These are phyloP conservation scores for Lacanobia oleracea DNA, from an alignment of 2,888 invertebrate genomes.

Conservation along the genomic window DNA sequence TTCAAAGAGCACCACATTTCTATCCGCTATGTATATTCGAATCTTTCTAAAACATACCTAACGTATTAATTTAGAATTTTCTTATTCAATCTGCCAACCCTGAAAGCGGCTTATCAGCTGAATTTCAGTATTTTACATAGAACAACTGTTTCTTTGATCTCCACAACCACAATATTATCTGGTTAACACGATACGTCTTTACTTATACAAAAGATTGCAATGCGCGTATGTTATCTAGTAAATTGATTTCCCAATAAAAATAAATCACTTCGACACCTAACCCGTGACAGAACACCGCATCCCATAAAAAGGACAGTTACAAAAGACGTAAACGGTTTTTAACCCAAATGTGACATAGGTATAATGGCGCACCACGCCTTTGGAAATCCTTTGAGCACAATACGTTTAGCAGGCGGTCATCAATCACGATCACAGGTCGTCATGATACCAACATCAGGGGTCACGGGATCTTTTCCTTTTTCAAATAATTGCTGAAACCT, in stretches of 20 bases:
- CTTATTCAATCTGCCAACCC: too few relatives aligned
- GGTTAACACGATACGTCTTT: too few relatives aligned
- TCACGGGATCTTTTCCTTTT: slow-evolving; percentile 15
- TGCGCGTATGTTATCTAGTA: not conserved
- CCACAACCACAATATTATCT: too few relatives aligned
- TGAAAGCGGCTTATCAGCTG: too few relatives aligned
- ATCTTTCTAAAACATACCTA: not conserved
- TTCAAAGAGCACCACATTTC: not conserved
- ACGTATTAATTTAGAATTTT: too few relatives aligned
- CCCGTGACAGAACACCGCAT: slow-evolving; percentile 24
- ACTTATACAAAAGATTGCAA: not conserved
- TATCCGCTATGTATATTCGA: not conserved
- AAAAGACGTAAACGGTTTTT: slow-evolving; percentile 51
- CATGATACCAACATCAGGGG: slow-evolving; percentile 43
- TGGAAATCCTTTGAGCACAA: slow-evolving; percentile 55
- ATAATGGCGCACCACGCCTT: slow-evolving; percentile 51
- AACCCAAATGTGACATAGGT: slow-evolving; percentile 52
- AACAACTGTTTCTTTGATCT: too few relatives aligned
- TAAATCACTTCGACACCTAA: slow-evolving; percentile 29
- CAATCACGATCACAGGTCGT: slow-evolving; percentile 57
- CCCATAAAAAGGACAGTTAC: slow-evolving; percentile 41
- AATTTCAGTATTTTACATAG: too few relatives aligned
- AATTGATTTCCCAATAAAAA: slow-evolving; percentile 15
- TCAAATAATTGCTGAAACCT: not conserved
- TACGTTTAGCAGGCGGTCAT: slow-evolving; percentile 54